Conservation (phyloP, 2,797 vertebrate genomes). For the Catostomus latipinnis region DNA sequence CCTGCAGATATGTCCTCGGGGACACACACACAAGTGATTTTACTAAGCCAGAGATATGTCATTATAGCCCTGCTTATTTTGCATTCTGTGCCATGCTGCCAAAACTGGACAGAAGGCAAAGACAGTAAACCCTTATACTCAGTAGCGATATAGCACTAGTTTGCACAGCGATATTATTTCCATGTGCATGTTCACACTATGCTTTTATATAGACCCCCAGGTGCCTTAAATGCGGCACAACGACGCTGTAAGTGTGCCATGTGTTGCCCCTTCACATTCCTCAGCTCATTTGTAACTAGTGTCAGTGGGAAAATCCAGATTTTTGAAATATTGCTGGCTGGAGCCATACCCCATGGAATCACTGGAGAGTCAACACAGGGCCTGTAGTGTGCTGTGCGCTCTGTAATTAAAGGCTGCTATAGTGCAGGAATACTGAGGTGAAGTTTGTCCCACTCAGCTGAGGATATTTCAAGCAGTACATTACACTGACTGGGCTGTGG, state of each 20-base stretch:
- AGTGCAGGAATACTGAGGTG: conserved; percentile 80
- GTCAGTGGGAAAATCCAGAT: conserved; percentile 75
- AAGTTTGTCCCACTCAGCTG: conserved; percentile 80
- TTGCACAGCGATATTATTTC: conserved; percentile 62
- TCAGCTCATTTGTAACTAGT: conserved; percentile 73
- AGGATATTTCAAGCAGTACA: conserved; percentile 79
- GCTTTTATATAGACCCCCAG: conserved; percentile 57
- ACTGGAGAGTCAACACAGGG: conserved; percentile 75
- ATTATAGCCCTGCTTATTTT: conserved; percentile 41
- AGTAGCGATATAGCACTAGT: conserved; percentile 51
- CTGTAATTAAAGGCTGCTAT: conserved; percentile 82
- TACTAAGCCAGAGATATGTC: conserved; percentile 44
- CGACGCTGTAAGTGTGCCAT: conserved; percentile 60
- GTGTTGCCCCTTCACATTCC: conserved; percentile 69
- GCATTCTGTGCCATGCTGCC: conserved; percentile 40
- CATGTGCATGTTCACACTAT: conserved; percentile 53
- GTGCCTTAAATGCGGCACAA: conserved; percentile 63
- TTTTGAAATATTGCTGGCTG: conserved; percentile 82
- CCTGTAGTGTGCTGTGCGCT: conserved; percentile 74
- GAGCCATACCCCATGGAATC: conserved; percentile 71
- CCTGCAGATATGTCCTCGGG: conserved; percentile 33
- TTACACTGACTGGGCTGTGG: conserved; percentile 80
- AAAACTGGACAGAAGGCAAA: conserved; percentile 19
- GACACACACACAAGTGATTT: conserved; percentile 38
- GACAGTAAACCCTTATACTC: conserved; percentile 55